Base-by-base conservation (phyloP, 2,888 invertebrate species). In the Pharmacophagus antenor region DNA sequence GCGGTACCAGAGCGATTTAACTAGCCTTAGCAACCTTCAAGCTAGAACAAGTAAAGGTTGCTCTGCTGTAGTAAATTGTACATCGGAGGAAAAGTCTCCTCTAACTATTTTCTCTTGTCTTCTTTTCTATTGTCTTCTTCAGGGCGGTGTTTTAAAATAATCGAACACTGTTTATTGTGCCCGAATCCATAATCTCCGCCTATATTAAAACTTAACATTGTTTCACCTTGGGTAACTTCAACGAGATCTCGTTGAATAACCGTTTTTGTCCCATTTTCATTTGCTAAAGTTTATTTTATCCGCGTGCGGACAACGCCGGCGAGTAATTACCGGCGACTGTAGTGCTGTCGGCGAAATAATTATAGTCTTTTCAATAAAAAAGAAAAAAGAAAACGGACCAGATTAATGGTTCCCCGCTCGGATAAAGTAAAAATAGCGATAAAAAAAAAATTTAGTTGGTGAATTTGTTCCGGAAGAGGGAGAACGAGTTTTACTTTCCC, bases 351-450 rank as follows among this genome's bases (percentile, higher is more conserved):
- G 17, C 10, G 22, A 46, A 56, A 51, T 53, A 52, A 52, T 56
- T 60, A 49, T 59, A 22, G 56, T 52, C 47, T 41, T 47, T 61
- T 56, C 41, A 50, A 42, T 21, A 15, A 49, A 10, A 5, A 37
- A 42, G 31, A 56, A 55, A 41, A 22, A 27, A n/a, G n/a, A n/a
- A n/a, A n/a, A n/a, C n/a, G n/a, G 31, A 23, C 17, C 27, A 52
- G 56, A 61, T 56, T 56, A 61, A 61, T 56, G 46, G 51, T 56
- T 48, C 37, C 31, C 12, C 47, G 18, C 37, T 20, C 27, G 17
- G n/a, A 17, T 12, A 23, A 21, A 41, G 47, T 15, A 41, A 41
- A 56, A 52, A 51, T 44, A 54, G 44, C 22, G 6, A 12, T 17
- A 6, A 18, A 46, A n/a, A n/a, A n/a, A n/a, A 8, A 10, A n/a